Conservation (phyloP, 2,888 invertebrate genomes). For the Urechis unicinctus region DNA sequence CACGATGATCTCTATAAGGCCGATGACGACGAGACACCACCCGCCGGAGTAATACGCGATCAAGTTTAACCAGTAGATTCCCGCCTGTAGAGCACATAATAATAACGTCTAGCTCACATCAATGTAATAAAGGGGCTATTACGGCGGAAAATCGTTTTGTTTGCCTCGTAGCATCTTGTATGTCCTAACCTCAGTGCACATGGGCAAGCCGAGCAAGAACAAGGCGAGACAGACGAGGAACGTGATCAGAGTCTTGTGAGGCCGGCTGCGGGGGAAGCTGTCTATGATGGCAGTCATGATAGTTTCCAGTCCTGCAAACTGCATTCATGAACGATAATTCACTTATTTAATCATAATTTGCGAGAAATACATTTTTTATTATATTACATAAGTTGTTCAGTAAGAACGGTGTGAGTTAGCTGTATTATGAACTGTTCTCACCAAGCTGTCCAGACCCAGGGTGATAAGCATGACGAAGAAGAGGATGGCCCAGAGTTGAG, state of each 20-base stretch:
- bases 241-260: slow-evolving; percentile 4
- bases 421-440: slow-evolving; percentile 3
- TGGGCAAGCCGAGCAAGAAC: slow-evolving; percentile 13
- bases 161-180: too few relatives aligned
- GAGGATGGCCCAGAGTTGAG: slow-evolving; percentile 39
- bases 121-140: too few relatives aligned
- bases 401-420: too few relatives aligned
- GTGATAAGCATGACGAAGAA: slow-evolving; percentile 46
- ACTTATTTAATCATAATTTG: too few relatives aligned
- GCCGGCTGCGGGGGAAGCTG: slow-evolving; percentile 4
- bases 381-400: neutral
- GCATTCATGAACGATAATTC: neutral
- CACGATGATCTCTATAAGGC: slow-evolving; percentile 19
- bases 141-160: too few relatives aligned
- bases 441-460: slow-evolving; percentile 35
- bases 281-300: slow-evolving; percentile 19
- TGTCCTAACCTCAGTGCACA: slow-evolving; percentile 17
- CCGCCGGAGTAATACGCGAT: slow-evolving; percentile 22
- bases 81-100: slow-evolving; percentile 14
- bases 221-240: slow-evolving; percentile 8
- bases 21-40: slow-evolving; percentile 24
- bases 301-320: slow-evolving; percentile 24
- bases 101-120: neutral
- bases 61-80: slow-evolving; percentile 22
- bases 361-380: neutral